Base-by-base conservation (phyloP, 1,140 invertebrate genomes). In the Zeugodacus cucurbitae region DNA sequence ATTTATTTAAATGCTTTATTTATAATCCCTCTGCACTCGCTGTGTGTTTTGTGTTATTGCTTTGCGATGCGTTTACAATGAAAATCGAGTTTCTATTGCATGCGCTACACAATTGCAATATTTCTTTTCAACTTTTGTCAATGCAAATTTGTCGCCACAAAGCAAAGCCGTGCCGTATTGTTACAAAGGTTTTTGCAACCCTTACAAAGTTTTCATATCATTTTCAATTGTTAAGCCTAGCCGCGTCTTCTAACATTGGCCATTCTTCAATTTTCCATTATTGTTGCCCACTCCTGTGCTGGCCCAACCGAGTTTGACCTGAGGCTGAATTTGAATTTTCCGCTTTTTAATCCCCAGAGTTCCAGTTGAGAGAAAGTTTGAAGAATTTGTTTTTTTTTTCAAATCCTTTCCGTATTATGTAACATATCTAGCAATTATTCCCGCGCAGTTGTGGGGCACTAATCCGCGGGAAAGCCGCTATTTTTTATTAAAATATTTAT, bases 1-100 rank as follows among this genome's bases (percentile, higher is more conserved):
- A 82, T 82, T 82, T 82, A 82, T 82, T 82, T 54, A 48, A 82
- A 82, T 82, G 44, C 37, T 82, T 82, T 22, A 82, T 44, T 82
- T 82, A 17, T 29, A 54, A 82, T 82, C 41, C 74, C 10, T 34
- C 2, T 34, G 32, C 64, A 29, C 11, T 34, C 26, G 7, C 26
- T 59, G 17, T 62, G 17, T 62, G n/a, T 17, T 62, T 62, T 62
- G 58, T 62, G 22, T 62, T n/a, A n/a, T n/a, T 62, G 58, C 10
- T 6, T 62, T 62, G 58, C 58, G 6, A 8, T 62, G n/a, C n/a
- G 6, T 62, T 26, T 59, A n/a, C 58, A 62, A 34, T 26, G 64
- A 70, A 70, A 29, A 17, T 54, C 48, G 48, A 17, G 14, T 14
- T 54, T 62, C 59, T 26, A 26, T 70, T 70, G 64, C 26, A 1